These are phyloP conservation scores for Sitobion miscanthi DNA, from an alignment of 1,140 invertebrate species.

Conservation along the genomic window DNA sequence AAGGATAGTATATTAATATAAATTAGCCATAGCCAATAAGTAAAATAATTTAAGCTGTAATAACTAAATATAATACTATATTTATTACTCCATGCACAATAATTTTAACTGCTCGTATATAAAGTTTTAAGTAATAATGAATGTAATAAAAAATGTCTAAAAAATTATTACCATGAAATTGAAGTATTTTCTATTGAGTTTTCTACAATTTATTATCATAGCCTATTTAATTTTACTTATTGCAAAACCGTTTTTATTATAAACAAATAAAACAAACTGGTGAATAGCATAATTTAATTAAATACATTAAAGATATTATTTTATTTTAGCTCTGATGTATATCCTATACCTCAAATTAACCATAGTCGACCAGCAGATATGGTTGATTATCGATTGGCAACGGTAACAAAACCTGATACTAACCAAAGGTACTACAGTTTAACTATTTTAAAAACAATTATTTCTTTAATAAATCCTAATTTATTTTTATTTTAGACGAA, in stretches of 20 bases:
- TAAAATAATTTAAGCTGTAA: background rate
- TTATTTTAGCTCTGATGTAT: constrained; percentile 29
- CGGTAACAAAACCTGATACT: constrained; percentile 58
- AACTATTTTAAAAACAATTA: background rate
- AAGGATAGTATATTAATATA: background rate
- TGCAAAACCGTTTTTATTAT: background rate
- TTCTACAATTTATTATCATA: background rate
- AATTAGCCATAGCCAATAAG: background rate
- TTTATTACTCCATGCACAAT: background rate
- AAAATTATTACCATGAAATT: background rate
- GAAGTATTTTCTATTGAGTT: background rate
- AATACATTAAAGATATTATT: background rate
- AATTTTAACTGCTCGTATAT: background rate
- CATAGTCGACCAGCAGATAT: constrained; percentile 60
- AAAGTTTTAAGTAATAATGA: background rate
- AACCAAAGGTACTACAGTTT: constrained; percentile 42
- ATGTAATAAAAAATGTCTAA: background rate
- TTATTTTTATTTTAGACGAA: background rate
- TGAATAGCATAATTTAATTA: background rate
- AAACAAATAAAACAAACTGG: background rate
- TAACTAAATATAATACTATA: background rate
- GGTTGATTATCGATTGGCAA: constrained; percentile 61
- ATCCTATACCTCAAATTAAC: constrained; percentile 51
- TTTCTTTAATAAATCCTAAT: background rate
- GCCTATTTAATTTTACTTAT: background rate